phyloP scores from a whole-genome alignment of 2,113 vertebrate genomes.

The Pituophis catenifer region DNA sequence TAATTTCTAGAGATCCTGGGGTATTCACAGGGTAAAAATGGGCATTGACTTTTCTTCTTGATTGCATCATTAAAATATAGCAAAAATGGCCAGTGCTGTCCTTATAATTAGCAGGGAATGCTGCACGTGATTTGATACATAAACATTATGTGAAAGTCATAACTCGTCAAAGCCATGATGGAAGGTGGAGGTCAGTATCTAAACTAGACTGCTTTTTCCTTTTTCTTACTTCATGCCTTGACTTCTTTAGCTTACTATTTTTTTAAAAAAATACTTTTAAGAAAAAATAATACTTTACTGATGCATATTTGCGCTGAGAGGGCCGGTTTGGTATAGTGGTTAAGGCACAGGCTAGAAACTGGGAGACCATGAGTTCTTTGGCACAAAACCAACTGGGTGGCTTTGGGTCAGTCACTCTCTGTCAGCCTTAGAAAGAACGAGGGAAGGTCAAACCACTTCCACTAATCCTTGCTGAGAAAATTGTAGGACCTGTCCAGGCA shows the following conservation, averaged over 20 bases:
- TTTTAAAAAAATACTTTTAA: not conserved
- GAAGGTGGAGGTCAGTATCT: not conserved
- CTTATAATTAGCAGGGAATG: not conserved
- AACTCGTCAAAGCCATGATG: not conserved
- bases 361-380: not conserved
- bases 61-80: not conserved
- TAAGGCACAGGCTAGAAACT: not conserved
- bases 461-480: not conserved
- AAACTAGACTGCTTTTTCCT: not conserved
- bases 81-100: not conserved
- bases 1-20: not conserved
- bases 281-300: not conserved
- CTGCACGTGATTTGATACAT: not conserved
- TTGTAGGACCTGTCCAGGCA: not conserved
- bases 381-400: not conserved
- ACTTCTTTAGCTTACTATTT: not conserved
- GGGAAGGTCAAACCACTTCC: not conserved
- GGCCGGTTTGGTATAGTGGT: not conserved
- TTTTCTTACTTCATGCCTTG: not conserved
- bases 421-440: not conserved
- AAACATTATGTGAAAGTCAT: not conserved
- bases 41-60: not conserved
- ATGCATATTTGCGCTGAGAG: not conserved
- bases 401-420: not conserved
- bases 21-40: not conserved